A percentile compares a stretch with the other conserved stretches of the same genome.
Conservation (phyloP, 64 coral and sea anemone species). For the Dendronephthya gigantea region DNA sequence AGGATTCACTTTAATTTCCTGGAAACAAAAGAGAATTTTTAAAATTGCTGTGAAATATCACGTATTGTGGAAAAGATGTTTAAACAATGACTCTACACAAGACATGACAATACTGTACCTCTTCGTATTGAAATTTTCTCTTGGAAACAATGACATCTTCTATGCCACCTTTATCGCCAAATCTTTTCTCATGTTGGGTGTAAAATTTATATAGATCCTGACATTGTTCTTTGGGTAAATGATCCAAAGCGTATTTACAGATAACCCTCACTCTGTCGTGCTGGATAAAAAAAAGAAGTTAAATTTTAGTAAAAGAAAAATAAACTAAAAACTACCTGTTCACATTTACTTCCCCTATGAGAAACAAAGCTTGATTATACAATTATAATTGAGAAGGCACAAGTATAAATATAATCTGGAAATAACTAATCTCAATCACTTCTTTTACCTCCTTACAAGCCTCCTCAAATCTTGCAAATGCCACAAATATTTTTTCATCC, state of each 20-base stretch:
- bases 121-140: slow-evolving; percentile 96
- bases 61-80: not conserved
- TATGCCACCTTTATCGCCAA: slow-evolving; percentile 91
- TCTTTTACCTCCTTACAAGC: slow-evolving; percentile 74
- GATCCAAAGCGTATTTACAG: slow-evolving; percentile 93
- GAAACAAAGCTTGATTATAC: no score
- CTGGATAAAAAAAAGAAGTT: slow-evolving; percentile 19
- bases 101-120: slow-evolving; percentile 32
- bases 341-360: no score
- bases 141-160: slow-evolving; percentile 98
- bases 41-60: not conserved
- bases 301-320: not conserved
- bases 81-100: no score
- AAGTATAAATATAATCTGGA: not conserved
- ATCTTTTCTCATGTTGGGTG: slow-evolving; percentile 98
- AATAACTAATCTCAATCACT: not conserved
- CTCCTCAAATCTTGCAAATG: slow-evolving; percentile 98
- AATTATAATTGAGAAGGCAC: no score
- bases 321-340: not conserved
- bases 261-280: slow-evolving; percentile 93
- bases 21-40: not conserved
- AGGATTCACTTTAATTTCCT: slow-evolving; percentile 92
- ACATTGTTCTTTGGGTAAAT: slow-evolving; percentile 83
- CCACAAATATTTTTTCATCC: slow-evolving; percentile 84
- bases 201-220: slow-evolving; percentile 93